phyloP scores from a whole-genome alignment of 2,888 invertebrate genomes.

The Gari tellinella region DNA sequence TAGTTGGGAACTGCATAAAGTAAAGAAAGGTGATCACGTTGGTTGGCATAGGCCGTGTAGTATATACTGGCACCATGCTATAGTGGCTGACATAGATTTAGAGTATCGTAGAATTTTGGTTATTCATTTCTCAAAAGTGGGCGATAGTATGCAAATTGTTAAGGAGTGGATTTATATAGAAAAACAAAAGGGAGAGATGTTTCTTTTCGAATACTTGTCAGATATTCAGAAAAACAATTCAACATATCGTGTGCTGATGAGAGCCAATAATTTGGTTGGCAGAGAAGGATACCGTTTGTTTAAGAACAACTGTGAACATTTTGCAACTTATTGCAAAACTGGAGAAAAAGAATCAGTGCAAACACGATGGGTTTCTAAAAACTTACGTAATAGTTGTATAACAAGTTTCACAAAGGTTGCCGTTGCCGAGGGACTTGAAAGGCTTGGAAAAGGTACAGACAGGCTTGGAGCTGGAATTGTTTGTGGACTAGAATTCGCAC shows the following conservation, averaged over 20 bases:
- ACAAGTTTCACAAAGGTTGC: not conserved
- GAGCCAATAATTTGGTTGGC: constrained; percentile 18
- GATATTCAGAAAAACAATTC: constrained; percentile 8
- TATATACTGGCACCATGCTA: constrained; percentile 33
- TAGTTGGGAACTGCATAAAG: not conserved
- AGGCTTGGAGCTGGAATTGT: constrained; percentile 10
- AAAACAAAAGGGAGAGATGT: constrained; percentile 17
- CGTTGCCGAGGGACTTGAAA: constrained; percentile 8
- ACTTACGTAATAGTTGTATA: not conserved
- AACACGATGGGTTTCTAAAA: constrained; percentile 19
- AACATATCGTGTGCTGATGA: constrained; percentile 6
- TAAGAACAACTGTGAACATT: constrained; percentile 24
- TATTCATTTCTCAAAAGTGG: constrained; percentile 11
- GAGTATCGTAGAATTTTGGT: constrained; percentile 1
- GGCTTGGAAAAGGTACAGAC: constrained; percentile 10
- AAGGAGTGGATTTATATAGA: constrained; percentile 7
- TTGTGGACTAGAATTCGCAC: not conserved
- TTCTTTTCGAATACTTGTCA: constrained; percentile 17
- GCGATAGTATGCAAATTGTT: not conserved
- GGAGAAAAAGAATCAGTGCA: constrained; percentile 18
- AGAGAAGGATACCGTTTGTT: constrained; percentile 12
- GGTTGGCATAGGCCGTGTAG: constrained; percentile 22
- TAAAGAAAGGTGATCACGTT: constrained; percentile 23
- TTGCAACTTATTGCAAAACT: constrained; percentile 19
- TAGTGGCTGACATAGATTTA: constrained; percentile 12